Evolutionary conservation across 1,140 invertebrate species (phyloP).

Genomic region (Capitella teleta): DNA sequence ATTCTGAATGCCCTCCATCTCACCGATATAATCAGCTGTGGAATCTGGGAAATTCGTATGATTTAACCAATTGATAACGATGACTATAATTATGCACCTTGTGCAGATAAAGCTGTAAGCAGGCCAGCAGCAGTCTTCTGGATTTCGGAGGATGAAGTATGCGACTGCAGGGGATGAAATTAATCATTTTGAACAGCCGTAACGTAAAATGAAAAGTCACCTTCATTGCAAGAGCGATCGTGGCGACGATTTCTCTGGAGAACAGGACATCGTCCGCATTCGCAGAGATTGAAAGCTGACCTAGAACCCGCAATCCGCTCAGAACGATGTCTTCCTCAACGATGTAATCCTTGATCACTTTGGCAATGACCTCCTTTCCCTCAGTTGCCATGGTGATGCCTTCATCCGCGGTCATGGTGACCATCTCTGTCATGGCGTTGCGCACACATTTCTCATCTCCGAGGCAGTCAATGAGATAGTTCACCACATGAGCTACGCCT

Average conservation of each 20-base stretch:
- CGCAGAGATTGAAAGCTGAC: constrained; percentile 20
- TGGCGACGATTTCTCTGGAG: constrained; percentile 23
- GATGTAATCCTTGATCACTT: constrained; percentile 28
- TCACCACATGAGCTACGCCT: constrained; percentile 17
- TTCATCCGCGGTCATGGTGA: constrained; percentile 20
- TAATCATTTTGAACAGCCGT: neutral
- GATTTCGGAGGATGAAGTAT: neutral
- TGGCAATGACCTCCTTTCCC: constrained; percentile 23
- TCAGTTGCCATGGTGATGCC: constrained; percentile 2
- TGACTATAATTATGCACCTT: too few relatives aligned
- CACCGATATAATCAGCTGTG: too few relatives aligned
- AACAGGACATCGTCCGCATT: constrained; percentile 25
- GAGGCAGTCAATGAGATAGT: constrained; percentile 23
- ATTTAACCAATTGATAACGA: too few relatives aligned
- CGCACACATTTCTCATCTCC: constrained; percentile 26
- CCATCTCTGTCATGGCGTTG: constrained; percentile 23
- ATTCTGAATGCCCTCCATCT: too few relatives aligned
- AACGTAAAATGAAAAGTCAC: neutral
- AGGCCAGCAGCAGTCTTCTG: constrained; percentile 13
- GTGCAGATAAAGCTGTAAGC: constrained; percentile 26
- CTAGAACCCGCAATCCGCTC: constrained; percentile 26
- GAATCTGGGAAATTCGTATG: too few relatives aligned
- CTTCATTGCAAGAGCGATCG: constrained; percentile 25
- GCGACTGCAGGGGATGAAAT: neutral
- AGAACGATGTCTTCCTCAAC: constrained; percentile 22